Conservation (phyloP, 2,113 vertebrate species). For the Empidonax traillii region DNA sequence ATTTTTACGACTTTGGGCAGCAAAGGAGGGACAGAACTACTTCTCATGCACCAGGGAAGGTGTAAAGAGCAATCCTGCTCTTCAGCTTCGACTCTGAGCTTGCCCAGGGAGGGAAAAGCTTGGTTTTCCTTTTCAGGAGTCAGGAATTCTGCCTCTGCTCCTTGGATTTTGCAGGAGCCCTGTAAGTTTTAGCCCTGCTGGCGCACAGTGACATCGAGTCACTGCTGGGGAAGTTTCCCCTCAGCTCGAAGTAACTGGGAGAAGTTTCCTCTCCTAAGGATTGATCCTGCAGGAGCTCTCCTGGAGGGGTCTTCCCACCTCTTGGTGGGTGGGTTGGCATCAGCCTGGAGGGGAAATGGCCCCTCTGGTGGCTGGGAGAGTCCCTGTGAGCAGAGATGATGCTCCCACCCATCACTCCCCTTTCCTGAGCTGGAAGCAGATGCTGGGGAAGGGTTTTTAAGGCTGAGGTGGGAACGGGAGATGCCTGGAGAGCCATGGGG, state of each 20-base stretch:
- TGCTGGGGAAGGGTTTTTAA: not conserved
- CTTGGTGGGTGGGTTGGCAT: not conserved
- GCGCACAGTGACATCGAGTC: not conserved
- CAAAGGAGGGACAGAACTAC: not conserved
- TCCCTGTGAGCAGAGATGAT: not conserved
- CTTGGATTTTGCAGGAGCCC: not conserved
- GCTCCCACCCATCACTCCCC: not conserved
- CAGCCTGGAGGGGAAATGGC: not conserved
- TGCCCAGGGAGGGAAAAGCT: not conserved
- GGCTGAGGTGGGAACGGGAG: not conserved
- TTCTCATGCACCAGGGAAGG: not conserved
- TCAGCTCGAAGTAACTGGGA: not conserved
- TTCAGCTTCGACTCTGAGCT: not conserved
- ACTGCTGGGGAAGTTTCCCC: not conserved
- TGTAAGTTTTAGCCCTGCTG: not conserved
- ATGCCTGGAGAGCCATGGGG: not conserved
- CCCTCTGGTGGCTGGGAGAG: not conserved
- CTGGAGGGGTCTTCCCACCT: not conserved
- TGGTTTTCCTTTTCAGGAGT: not conserved
- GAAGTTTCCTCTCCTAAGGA: not conserved
- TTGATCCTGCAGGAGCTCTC: not conserved
- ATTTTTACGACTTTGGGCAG: not conserved
- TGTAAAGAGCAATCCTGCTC: not conserved
- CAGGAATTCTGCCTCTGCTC: not conserved
- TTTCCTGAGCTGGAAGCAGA: not conserved